These are phyloP conservation scores for Hippolais icterina DNA, from an alignment of 2,113 vertebrate genomes.

Conservation along the genomic window DNA sequence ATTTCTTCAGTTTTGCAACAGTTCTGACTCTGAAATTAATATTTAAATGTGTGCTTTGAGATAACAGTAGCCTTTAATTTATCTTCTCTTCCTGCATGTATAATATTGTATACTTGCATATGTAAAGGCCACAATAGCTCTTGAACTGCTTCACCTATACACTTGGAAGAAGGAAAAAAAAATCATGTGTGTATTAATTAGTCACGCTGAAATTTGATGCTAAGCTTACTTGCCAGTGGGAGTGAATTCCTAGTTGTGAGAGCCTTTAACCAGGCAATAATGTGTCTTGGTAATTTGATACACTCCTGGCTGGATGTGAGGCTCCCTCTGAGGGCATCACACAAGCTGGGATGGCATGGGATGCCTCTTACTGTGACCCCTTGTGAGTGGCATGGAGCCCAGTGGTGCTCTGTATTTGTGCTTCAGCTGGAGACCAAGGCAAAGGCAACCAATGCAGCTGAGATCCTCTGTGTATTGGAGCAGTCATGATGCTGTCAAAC, in stretches of 20 bases:
- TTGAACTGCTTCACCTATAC: not conserved
- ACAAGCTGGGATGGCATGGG: not conserved
- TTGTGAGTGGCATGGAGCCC: not conserved
- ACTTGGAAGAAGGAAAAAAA: not conserved
- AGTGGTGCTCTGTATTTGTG: not conserved
- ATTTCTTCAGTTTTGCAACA: not conserved
- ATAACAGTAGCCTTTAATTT: not conserved
- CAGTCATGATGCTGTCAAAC: not conserved
- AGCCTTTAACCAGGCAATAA: not conserved
- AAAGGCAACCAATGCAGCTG: not conserved
- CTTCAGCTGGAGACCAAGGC: not conserved
- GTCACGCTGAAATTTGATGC: not conserved
- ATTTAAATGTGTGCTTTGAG: not conserved
- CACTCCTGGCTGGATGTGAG: not conserved
- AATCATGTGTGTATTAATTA: not conserved
- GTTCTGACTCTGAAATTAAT: not conserved
- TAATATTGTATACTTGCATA: not conserved
- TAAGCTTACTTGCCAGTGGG: not conserved
- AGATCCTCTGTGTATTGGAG: not conserved
- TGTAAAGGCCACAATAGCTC: not conserved
- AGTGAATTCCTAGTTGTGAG: not conserved
- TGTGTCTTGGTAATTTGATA: not conserved
- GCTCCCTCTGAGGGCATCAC: not conserved
- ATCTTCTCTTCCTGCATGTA: not conserved
- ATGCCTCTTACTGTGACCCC: not conserved